Conservation (phyloP, 2,888 invertebrate species). For the Galeopsomyia nigrocyanea region DNA sequence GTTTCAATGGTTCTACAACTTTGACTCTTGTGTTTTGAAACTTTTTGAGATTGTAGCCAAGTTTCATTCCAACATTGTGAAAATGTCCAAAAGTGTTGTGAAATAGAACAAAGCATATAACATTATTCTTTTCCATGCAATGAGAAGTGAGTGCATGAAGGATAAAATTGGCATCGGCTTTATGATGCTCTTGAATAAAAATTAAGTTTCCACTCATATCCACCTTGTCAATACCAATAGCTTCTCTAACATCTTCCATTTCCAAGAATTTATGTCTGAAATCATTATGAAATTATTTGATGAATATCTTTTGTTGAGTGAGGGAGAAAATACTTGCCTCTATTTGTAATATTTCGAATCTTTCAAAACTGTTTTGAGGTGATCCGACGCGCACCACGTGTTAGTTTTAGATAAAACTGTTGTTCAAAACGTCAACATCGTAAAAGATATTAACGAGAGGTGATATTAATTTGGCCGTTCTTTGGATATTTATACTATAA, state of each 20-base stretch:
- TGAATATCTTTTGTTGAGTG: neutral
- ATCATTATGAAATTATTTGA: neutral
- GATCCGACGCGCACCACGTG: too few relatives aligned
- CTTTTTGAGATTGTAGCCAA: conserved; percentile 78
- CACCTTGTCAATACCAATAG: conserved; percentile 76
- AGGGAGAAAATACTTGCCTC: too few relatives aligned
- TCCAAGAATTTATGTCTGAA: neutral
- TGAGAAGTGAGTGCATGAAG: conserved; percentile 77
- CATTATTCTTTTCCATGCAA: conserved; percentile 73
- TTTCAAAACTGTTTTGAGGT: too few relatives aligned
- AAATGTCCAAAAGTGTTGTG: conserved; percentile 83
- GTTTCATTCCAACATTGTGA: conserved; percentile 80
- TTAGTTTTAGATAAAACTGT: too few relatives aligned
- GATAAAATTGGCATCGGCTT: conserved; percentile 81
- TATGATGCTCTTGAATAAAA: conserved; percentile 78
- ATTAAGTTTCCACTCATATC: conserved; percentile 73
- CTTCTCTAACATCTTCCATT: conserved; percentile 54
- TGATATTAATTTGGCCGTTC: too few relatives aligned
- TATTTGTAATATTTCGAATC: neutral
- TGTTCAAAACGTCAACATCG: too few relatives aligned
- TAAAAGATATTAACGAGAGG: too few relatives aligned
- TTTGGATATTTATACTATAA: too few relatives aligned
- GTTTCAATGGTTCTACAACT: conserved; percentile 72
- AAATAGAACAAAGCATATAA: conserved; percentile 76
- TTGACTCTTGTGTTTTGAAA: conserved; percentile 70